A percentile compares a stretch with the other conserved stretches of the same genome.
These are phyloP conservation scores for Dendrolimus pini DNA, from an alignment of 2,888 invertebrate genomes.

Conservation along the genomic window DNA sequence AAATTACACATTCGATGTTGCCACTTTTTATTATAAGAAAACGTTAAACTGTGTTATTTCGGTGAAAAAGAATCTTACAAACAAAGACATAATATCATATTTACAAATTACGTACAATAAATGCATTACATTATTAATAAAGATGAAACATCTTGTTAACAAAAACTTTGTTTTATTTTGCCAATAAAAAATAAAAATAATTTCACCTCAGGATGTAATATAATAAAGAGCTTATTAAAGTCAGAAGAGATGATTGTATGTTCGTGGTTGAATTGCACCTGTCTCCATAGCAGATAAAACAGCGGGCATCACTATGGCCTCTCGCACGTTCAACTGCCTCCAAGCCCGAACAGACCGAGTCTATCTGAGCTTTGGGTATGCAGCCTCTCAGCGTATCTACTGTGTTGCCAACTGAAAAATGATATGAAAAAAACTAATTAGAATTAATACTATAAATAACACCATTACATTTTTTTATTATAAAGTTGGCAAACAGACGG, in stretches of 20 bases:
- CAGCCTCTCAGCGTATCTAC: conserved; percentile 62
- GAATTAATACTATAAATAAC: no score
- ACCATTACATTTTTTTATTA: no score
- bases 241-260: conserved; percentile 15
- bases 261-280: conserved; percentile 50
- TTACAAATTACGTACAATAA: not conserved
- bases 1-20: no score
- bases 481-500: no score
- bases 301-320: conserved; percentile 66
- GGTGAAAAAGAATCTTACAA: not conserved
- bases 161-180: not conserved
- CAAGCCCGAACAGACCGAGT: conserved; percentile 57
- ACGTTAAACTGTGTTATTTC: no score
- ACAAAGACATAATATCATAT: not conserved
- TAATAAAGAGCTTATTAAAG: conserved; percentile 22
- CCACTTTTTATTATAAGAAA: no score
- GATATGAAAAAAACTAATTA: not conserved
- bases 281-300: conserved; percentile 53
- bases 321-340: conserved; percentile 58
- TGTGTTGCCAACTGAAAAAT: conserved; percentile 60
- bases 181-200: not conserved
- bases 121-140: not conserved
- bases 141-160: not conserved
- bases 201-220: conserved; percentile 44
- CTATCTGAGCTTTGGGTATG: conserved; percentile 51